phyloP scores from a whole-genome alignment of 2,797 vertebrate species.

The Tarsius wallacei region DNA sequence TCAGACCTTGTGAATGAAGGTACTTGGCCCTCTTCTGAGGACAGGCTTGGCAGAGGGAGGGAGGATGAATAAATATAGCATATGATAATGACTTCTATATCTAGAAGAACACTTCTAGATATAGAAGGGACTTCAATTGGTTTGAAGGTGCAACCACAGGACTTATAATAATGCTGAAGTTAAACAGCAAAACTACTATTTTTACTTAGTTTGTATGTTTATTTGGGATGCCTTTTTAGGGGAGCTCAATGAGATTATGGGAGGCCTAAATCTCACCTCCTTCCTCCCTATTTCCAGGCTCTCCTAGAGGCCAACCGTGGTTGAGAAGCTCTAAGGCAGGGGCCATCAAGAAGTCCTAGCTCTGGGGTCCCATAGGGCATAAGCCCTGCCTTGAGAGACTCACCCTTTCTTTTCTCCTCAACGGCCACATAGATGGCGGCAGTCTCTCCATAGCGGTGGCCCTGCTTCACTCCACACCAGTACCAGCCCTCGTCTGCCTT shows the following conservation, averaged over 20 bases:
- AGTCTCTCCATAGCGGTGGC: slow-evolving; percentile 67
- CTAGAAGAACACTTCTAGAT: neutral
- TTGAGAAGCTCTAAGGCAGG: neutral
- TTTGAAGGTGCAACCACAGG: neutral
- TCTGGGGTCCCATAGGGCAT: neutral
- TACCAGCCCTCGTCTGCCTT: slow-evolving; percentile 89
- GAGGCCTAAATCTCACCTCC: neutral
- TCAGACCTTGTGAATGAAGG: neutral
- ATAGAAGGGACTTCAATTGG: neutral
- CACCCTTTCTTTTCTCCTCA: slow-evolving; percentile 74
- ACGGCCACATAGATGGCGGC: slow-evolving; percentile 83
- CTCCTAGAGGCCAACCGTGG: neutral
- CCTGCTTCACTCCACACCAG: slow-evolving; percentile 90
- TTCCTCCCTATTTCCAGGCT: neutral
- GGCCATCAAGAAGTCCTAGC: neutral
- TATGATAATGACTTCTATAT: neutral
- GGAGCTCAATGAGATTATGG: neutral
- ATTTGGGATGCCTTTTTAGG: neutral
- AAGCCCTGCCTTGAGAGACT: slow-evolving; percentile 65
- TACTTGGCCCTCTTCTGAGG: neutral
- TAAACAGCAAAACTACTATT: neutral
- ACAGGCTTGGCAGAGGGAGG: neutral
- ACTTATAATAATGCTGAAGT: neutral
- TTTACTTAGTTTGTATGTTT: neutral
- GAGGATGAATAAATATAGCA: neutral